Evolutionary conservation across 2,797 vertebrate species (phyloP), one percentile per base, ranked within the genome.

Genomic region (Anisognathus igniventris): DNA sequence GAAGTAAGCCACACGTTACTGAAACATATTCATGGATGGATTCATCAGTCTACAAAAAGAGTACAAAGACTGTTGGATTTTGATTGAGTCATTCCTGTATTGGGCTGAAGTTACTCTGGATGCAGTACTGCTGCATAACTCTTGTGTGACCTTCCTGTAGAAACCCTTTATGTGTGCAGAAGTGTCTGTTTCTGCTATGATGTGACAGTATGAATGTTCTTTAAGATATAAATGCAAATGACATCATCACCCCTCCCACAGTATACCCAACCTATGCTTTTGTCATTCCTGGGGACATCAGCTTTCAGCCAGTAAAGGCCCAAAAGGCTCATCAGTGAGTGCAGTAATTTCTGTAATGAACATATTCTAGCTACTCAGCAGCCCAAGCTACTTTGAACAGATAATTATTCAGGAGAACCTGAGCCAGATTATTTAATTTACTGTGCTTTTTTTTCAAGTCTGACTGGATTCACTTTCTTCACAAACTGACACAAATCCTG

Each of bases 391-490:
- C 33, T 67, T 71, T 44, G 45, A 89, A 45, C 37, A 62, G 25
- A 18, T 48, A 68, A 53, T 33, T 76, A 15, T 56, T 71, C 18
- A 64, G 44, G 17, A 65, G 13, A 78, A 78, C 7, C 5, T 4
- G 1, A 66, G 27, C 4, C n/a, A 73, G 6, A 31, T 39, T 54
- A 66, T 80, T 70, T 64, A 33, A 51, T 84, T 70, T 80, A 33
- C 31, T 64, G 10, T 33, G 23, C 11, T 40, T 87, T 67, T 27
- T 0, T 0, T 0, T 48, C 33, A 51, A 67, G 17, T 78, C 66
- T 77, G n/a, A 37, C 57, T 16, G 23, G 23, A 54, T 84, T 62
- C 0, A 10, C 14, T 65, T 81, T 40, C 50, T 72, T 22, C 10
- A 64, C 17, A 79, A 72, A 65, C 44, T 19, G 5, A 23, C 35